These are phyloP conservation scores for Drosophila imparisetae DNA, from an alignment of 2,888 invertebrate genomes.

Conservation along the genomic window DNA sequence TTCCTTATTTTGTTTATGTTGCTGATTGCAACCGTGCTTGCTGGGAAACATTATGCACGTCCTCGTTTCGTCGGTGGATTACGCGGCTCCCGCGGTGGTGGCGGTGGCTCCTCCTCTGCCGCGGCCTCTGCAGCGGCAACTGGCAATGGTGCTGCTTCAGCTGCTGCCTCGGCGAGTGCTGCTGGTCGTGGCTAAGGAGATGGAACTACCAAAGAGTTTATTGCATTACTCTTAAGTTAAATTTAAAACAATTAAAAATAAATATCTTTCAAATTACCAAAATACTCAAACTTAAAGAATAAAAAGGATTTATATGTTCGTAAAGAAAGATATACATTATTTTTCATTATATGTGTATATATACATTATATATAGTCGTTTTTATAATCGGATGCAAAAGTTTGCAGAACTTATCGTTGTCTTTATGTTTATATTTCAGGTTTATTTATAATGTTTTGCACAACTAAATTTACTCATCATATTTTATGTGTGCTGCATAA, in stretches of 20 bases:
- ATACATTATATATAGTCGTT: neutral
- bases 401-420: neutral
- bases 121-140: slow-evolving; percentile 35
- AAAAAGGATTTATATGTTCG: neutral
- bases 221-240: neutral
- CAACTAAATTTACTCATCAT: slow-evolving; percentile 9
- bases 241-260: slow-evolving; percentile 6
- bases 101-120: slow-evolving; percentile 29
- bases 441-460: slow-evolving; percentile 10
- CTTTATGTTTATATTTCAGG: slow-evolving; percentile 25
- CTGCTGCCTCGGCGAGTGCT: slow-evolving; percentile 32
- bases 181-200: slow-evolving; percentile 27
- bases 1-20: slow-evolving; percentile 71
- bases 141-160: slow-evolving; percentile 29
- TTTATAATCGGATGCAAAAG: neutral
- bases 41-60: slow-evolving; percentile 38
- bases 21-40: slow-evolving; percentile 67
- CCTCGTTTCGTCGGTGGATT: slow-evolving; percentile 18
- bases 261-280: neutral
- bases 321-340: neutral
- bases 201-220: neutral
- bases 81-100: slow-evolving; percentile 6
- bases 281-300: neutral
- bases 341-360: neutral
- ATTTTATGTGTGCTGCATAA: slow-evolving; percentile 31